phyloP scores from a whole-genome alignment of 2,113 vertebrate genomes.

The Anhinga rufa region DNA sequence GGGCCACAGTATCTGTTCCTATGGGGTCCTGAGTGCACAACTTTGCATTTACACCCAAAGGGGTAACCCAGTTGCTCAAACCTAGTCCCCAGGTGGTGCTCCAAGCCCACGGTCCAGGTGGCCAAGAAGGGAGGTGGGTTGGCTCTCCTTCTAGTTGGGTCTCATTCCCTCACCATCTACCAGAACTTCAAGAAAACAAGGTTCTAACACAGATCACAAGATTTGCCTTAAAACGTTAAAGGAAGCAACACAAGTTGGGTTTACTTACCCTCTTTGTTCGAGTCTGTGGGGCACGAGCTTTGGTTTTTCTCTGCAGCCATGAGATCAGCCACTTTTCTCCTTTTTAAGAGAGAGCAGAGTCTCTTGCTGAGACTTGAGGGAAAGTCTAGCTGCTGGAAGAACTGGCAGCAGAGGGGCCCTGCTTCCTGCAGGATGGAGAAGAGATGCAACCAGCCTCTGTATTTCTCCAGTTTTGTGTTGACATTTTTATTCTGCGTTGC shows the following conservation, averaged over 20 bases:
- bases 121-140: not conserved
- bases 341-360: not conserved
- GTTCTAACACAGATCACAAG: not conserved
- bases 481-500: conserved; percentile 3
- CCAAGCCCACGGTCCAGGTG: not conserved
- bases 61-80: not conserved
- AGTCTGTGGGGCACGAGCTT: not conserved
- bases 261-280: not conserved
- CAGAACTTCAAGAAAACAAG: not conserved
- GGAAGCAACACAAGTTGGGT: not conserved
- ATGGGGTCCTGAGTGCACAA: not conserved
- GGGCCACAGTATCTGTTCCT: not conserved
- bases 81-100: not conserved
- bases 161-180: not conserved
- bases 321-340: not conserved
- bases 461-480: conserved; percentile 5
- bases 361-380: not conserved
- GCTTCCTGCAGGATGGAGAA: not conserved
- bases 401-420: not conserved
- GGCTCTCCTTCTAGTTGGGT: not conserved
- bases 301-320: not conserved
- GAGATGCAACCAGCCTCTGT: not conserved
- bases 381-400: not conserved
- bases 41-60: not conserved
- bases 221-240: not conserved